Evolutionary conservation across 2,113 vertebrate genomes (phyloP).

Genomic region (Ia io): DNA sequence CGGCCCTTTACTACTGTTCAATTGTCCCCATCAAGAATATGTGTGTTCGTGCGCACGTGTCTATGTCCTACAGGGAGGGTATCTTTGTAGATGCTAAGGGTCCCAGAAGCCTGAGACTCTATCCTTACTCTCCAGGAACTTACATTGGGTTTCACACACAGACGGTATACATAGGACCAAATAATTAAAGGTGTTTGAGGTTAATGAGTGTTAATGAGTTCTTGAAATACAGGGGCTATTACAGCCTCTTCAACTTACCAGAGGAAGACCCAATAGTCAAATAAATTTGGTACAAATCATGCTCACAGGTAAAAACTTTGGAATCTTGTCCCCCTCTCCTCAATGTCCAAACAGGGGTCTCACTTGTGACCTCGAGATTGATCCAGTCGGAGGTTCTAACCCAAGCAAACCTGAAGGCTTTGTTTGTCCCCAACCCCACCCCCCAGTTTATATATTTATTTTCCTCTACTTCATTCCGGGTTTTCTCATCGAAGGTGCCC

Average conservation of each 20-base stretch:
- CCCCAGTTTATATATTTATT: not conserved
- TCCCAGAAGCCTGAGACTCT: not conserved
- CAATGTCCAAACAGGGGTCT: not conserved
- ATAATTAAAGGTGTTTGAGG: not conserved
- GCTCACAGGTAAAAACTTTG: not conserved
- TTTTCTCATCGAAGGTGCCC: not conserved
- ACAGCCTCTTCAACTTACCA: not conserved
- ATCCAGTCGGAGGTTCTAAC: not conserved
- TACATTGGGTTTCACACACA: not conserved
- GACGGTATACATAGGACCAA: not conserved
- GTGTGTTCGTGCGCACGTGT: not conserved
- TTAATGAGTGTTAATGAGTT: not conserved
- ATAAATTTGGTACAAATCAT: not conserved
- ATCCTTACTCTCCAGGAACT: not conserved
- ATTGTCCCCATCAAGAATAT: not conserved
- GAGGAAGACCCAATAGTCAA: not conserved
- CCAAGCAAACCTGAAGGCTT: not conserved
- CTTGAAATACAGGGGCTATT: not conserved
- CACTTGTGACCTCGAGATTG: rapidly evolving
- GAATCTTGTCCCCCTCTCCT: not conserved
- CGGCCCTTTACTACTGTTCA: not conserved
- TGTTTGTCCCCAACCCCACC: not conserved
- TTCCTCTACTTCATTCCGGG: not conserved
- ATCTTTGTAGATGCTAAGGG: not conserved
- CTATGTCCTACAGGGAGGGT: not conserved